These are phyloP conservation scores for Ceuthmochares aereus DNA, from an alignment of 2,113 vertebrate species.

Conservation along the genomic window DNA sequence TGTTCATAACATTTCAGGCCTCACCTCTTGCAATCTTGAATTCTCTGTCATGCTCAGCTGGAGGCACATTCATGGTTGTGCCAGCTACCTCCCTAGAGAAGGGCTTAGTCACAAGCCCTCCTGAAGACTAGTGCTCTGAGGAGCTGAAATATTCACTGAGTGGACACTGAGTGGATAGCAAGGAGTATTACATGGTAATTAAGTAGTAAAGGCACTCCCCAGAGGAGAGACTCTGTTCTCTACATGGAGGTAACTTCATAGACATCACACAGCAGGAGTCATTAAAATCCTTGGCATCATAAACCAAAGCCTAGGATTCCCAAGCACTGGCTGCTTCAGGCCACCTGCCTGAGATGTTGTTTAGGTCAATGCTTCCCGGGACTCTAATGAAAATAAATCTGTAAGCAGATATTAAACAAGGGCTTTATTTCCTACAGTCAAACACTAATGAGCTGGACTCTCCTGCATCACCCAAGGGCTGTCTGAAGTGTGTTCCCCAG, in stretches of 20 bases:
- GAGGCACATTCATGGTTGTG: accelerated
- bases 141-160: background rate
- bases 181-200: background rate
- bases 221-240: background rate
- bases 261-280: background rate
- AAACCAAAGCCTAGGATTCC: background rate
- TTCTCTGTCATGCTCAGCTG: no score
- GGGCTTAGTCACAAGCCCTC: background rate
- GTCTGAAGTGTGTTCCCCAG: background rate
- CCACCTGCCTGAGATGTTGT: background rate
- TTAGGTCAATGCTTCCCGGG: background rate
- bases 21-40: background rate
- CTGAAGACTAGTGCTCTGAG: background rate
- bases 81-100: background rate
- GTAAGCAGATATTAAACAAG: background rate
- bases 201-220: background rate
- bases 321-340: background rate
- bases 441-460: accelerated
- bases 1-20: accelerated
- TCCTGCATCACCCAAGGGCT: background rate
- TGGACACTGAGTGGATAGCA: background rate
- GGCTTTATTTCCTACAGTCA: background rate
- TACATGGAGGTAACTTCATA: background rate
- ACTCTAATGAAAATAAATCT: background rate
- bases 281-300: background rate